A percentile compares a stretch with the other conserved stretches of the same genome.
Evolutionary conservation across 2,113 vertebrate genomes (phyloP).

Genomic region (Pelusios castaneus): DNA sequence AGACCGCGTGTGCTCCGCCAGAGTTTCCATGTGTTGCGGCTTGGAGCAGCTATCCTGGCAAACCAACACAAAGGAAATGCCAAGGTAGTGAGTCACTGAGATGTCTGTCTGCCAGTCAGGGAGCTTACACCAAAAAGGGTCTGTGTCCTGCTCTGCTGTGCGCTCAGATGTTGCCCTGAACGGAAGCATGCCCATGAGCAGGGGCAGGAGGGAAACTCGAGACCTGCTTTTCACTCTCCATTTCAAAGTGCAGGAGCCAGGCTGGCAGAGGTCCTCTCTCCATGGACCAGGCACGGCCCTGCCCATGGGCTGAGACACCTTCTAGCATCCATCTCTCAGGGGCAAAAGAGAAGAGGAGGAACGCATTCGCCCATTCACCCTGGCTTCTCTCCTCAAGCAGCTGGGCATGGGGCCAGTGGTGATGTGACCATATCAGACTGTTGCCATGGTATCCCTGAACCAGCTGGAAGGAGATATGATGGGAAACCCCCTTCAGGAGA

Average conservation of each 20-base stretch:
- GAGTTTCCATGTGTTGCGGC: constrained; percentile 23
- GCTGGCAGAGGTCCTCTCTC: not conserved
- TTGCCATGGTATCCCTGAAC: not conserved
- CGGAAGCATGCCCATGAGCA: not conserved
- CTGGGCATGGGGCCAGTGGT: not conserved
- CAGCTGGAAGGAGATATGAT: not conserved
- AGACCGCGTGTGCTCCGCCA: not conserved
- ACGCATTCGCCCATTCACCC: not conserved
- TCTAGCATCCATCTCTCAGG: not conserved
- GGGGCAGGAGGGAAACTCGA: not conserved
- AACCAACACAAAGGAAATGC: constrained; percentile 73
- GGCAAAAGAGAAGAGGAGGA: not conserved
- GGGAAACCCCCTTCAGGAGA: constrained; percentile 28
- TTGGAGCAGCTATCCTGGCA: constrained; percentile 50
- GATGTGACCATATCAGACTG: not conserved
- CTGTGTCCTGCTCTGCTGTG: constrained; percentile 45
- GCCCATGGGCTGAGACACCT: not conserved
- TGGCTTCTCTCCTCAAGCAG: not conserved
- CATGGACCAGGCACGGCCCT: not conserved
- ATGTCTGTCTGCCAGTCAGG: constrained; percentile 13
- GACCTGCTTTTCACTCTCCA: not conserved
- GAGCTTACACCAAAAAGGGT: constrained; percentile 33
- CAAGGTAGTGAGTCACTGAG: constrained; percentile 77
- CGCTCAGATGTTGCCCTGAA: constrained; percentile 37
- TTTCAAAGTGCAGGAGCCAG: not conserved